Base-by-base conservation (phyloP, 2,113 vertebrate species). In the rabbit (Oryctolagus cuniculus) region DNA sequence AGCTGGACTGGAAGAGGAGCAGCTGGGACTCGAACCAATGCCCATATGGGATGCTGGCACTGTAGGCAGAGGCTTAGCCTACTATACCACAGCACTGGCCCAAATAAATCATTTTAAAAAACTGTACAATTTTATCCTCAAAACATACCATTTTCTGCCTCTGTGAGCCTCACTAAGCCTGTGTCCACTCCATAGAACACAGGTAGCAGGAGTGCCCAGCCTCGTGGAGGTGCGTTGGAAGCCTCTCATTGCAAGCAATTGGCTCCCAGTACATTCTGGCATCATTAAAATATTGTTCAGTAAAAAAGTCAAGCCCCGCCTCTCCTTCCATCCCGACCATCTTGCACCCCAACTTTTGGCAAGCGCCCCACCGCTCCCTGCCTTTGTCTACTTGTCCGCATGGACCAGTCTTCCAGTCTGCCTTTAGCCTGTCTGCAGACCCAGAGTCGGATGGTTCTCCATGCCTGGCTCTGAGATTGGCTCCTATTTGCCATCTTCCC, bases 171-270 rank as follows among this genome's bases (percentile, higher is more conserved):
- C 53, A 22, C 34, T 25, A 67, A 58, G 81, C 21, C 80, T 75
- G 2, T 34, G 78, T 21, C 77, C 58, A 13, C 69, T 34, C 49
- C 73, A n/a, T 29, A 25, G 77, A 36, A 25, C 13, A 21, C 17
- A 16, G 10, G 0, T 34, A 11, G 0, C 2, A 2, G n/a, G 9
- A 10, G 34, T 7, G 22, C 8, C 64, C 25, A 11, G 24, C 31
- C 69, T 16, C 7, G 2, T 1, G 2, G 13, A 10, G 2, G 22
- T 2, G 11, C 73, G n/a, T 0, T 31, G 49, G 78, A 64, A 38
- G 21, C 44, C 44, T 44, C 44, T 44, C 44, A 44, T 44, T 44
- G 44, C 44, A 44, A 44, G 44, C 44, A 44, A 44, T 44, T 44
- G 66, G 89, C 29, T 12, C 36, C 27, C n/a, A 21, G 0, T 5